A percentile compares a stretch with the other conserved stretches of the same genome.
phyloP scores from a whole-genome alignment of 2,888 invertebrate genomes.

The Eubasilissa splendida region DNA sequence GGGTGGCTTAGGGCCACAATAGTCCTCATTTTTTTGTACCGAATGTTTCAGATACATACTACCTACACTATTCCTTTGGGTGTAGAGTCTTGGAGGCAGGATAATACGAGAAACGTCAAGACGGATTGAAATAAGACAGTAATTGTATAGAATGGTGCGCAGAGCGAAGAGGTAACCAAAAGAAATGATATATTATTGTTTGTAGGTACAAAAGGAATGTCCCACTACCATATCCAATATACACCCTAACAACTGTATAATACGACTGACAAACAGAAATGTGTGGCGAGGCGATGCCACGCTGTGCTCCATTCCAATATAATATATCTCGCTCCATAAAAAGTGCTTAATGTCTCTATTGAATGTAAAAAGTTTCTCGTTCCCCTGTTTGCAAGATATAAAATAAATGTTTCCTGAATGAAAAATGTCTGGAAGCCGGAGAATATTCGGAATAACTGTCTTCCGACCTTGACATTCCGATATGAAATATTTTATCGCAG shows the following conservation, averaged over 20 bases:
- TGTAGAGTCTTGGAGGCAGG: neutral
- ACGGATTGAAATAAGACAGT: constrained; percentile 46
- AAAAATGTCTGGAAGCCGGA: neutral
- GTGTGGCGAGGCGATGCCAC: constrained; percentile 12
- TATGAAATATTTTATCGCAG: constrained; percentile 32
- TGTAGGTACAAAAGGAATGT: constrained; percentile 35
- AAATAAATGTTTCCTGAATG: constrained; percentile 29
- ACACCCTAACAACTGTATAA: constrained; percentile 55
- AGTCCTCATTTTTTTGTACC: constrained; percentile 34
- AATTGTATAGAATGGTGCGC: constrained; percentile 35
- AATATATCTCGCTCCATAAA: neutral
- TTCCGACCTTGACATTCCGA: constrained; percentile 30
- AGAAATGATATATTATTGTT: constrained; percentile 50
- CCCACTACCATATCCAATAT: constrained; percentile 35
- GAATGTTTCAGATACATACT: constrained; percentile 19
- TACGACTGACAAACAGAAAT: constrained; percentile 47
- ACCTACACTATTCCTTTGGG: constrained; percentile 15
- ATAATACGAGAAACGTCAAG: constrained; percentile 43
- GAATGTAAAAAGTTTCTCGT: constrained; percentile 32
- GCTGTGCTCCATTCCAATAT: constrained; percentile 34
- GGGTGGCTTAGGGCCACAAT: constrained; percentile 56
- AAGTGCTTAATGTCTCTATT: constrained; percentile 35
- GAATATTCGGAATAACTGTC: constrained; percentile 19
- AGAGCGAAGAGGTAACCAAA: constrained; percentile 37
- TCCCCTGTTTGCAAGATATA: constrained; percentile 21